Base-by-base conservation (phyloP, 2,797 vertebrate genomes). In the Hoplostethus mediterraneus region DNA sequence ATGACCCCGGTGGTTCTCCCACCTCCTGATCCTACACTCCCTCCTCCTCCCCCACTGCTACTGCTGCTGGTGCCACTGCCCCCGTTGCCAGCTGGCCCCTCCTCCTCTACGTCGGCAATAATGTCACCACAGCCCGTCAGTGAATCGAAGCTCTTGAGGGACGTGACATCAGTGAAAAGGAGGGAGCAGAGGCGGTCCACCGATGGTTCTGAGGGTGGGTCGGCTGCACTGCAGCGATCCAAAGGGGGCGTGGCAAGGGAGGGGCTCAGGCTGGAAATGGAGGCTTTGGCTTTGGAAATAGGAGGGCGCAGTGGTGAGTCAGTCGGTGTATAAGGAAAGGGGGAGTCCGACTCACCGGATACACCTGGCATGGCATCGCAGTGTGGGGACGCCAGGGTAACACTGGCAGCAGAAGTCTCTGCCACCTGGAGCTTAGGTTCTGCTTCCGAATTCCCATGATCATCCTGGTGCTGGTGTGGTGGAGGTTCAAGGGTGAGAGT, bases 111-210 rank as follows among this genome's bases (percentile, higher is more conserved):
- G 85, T 99, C 98, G 33, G 98, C 98, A 84, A 98, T 99, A 94
- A 99, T 98, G 94, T 99, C 98, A 74, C 98, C 98, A 49, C 98
- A 99, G 89, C 98, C 98, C 51, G 98, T 99, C 90, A 99, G 95
- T 86, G 98, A 99, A 95, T 99, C 98, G 88, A 99, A 99, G 95
- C 98, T 99, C 95, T 99, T 99, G 82, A 99, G 95, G 84, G 98
- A 99, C 79, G 98, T 98, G 94, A 99, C 98, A 88, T 99, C 98
- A 75, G 95, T 97, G 92, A 99, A 99, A 93, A 99, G 94, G 90
- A 99, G 93, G 82, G 97, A 96, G 92, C 97, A 98, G 62, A 95
- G 88, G 74, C 94, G 94, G 87, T 96, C 96, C 85, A 96, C 95
- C 3, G 96, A 97, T 9, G 96, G 97, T 89, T 99, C 98, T n/a